Base-by-base conservation (phyloP, 2,113 vertebrate genomes). In the Loxodonta africana region DNA sequence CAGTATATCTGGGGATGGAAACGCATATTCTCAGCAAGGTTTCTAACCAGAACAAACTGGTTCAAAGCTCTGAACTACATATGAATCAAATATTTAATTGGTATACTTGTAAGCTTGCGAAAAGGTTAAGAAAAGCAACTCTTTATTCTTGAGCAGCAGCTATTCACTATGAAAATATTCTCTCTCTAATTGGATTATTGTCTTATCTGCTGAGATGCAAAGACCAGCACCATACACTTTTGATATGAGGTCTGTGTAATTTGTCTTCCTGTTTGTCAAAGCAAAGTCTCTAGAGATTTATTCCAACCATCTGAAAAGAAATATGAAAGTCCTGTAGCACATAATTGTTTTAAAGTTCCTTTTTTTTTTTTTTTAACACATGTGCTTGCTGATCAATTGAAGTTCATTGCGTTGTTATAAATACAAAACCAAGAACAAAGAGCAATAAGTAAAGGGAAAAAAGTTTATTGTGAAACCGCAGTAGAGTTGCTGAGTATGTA, bases 31-130 rank as follows among this genome's bases (percentile, higher is more conserved):
- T 17, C 15, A 57, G 53, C 53, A 57, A 12, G 53, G 15, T 10
- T 57, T 57, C 11, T 57, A 57, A 9, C 53, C 11, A 12, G 15
- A 57, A 17, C 53, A 57, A 57, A 48, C 48, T 48, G 48, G 48
- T 48, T 48, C 48, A 10, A 48, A 48, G 48, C 48, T 14, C 53
- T 57, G 53, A 94, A 94, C 74, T 92, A 86, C 88, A 88, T 41
- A 28, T 17, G n/a, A 97, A 53, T 94, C 84, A 94, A 92, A 60
- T 65, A 69, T 88, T 93, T 97, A 95, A 94, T 84, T 93, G 77
- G 46, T 67, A 82, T 69, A 65, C 33, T 94, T 84, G 28, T 80
- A 62, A 91, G 87, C 37, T 97, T 95, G 83, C 23, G n/a, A 94
- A 92, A 46, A 46, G 28, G 14, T 83, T 87, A 93, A 84, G 46